These are phyloP conservation scores for Heliocidaris erythrogramma DNA, from an alignment of 35 echinoderm and acorn worm genomes.

Conservation along the genomic window DNA sequence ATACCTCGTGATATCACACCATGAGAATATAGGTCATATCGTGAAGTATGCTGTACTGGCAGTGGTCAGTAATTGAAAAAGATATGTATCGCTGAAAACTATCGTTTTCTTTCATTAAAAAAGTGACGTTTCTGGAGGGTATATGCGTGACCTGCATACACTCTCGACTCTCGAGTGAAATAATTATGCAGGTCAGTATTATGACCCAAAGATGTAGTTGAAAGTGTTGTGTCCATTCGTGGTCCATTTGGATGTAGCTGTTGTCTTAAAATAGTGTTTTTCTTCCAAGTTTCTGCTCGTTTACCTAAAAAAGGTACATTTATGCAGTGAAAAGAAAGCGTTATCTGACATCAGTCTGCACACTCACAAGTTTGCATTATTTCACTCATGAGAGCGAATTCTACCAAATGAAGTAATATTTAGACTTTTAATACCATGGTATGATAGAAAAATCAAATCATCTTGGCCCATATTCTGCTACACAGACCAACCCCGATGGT, in stretches of 20 bases:
- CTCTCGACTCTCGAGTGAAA: background rate
- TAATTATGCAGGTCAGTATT: background rate
- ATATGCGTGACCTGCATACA: background rate
- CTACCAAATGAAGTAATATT: too few species aligned
- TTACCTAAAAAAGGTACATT: too few species aligned
- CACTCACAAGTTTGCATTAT: background rate
- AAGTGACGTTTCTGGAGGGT: slow-evolving; percentile 1
- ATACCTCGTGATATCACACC: background rate
- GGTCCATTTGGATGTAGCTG: background rate
- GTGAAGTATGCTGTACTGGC: too few species aligned
- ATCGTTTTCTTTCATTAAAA: background rate
- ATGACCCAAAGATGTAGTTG: background rate
- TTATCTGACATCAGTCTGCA: too few species aligned
- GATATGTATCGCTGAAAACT: background rate
- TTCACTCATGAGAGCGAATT: background rate
- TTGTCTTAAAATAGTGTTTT: background rate
- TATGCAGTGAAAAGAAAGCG: too few species aligned
- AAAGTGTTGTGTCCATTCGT: background rate
- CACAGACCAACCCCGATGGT: too few species aligned
- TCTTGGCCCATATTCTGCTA: too few species aligned
- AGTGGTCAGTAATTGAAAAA: background rate
- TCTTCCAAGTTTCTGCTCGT: background rate
- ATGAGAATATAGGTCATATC: too few species aligned
- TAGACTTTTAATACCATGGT: too few species aligned
- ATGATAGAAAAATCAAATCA: too few species aligned